Conservation (phyloP, 2,113 vertebrate species). For the Cyprinus carpio region DNA sequence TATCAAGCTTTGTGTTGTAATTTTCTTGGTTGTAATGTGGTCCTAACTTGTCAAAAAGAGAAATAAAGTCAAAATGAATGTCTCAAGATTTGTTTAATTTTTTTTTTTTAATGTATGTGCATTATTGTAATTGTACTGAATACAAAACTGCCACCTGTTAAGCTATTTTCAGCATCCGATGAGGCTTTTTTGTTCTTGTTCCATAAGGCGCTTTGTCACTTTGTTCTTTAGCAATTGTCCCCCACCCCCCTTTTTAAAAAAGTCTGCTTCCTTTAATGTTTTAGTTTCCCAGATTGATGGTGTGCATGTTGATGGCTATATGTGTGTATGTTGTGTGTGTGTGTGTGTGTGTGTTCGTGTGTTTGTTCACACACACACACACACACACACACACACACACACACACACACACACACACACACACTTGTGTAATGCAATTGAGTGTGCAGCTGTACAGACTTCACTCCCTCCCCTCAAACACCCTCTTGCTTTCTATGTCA, state of each 20-base stretch:
- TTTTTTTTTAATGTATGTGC: slow-evolving; percentile 56
- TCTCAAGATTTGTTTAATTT: slow-evolving; percentile 12
- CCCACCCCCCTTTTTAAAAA: slow-evolving; percentile 50
- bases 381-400: slow-evolving; percentile 28
- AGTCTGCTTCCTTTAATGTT: slow-evolving; percentile 72
- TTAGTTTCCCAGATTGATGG: slow-evolving; percentile 64
- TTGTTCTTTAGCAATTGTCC: slow-evolving; percentile 64
- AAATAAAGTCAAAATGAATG: slow-evolving; percentile 57
- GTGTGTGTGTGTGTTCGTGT: slow-evolving; percentile 62
- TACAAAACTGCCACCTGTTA: background rate
- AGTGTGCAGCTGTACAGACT: slow-evolving; percentile 78
- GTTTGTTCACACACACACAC: slow-evolving; percentile 35
- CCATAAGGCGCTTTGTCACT: slow-evolving; percentile 55
- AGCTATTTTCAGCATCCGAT: background rate
- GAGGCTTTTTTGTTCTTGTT: background rate
- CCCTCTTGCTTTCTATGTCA: slow-evolving; percentile 67
- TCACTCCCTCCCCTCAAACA: slow-evolving; percentile 52
- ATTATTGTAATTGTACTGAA: slow-evolving; percentile 9
- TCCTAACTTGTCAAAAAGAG: slow-evolving; percentile 47
- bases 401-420: slow-evolving; percentile 64
- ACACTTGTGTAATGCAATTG: slow-evolving; percentile 74
- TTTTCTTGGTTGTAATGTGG: slow-evolving; percentile 34
- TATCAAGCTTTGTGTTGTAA: slow-evolving; percentile 11
- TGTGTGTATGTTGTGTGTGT: slow-evolving; percentile 54
- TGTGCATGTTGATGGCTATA: slow-evolving; percentile 57